Base-by-base conservation (phyloP, 2,888 invertebrate species). In the Unio pictorum region DNA sequence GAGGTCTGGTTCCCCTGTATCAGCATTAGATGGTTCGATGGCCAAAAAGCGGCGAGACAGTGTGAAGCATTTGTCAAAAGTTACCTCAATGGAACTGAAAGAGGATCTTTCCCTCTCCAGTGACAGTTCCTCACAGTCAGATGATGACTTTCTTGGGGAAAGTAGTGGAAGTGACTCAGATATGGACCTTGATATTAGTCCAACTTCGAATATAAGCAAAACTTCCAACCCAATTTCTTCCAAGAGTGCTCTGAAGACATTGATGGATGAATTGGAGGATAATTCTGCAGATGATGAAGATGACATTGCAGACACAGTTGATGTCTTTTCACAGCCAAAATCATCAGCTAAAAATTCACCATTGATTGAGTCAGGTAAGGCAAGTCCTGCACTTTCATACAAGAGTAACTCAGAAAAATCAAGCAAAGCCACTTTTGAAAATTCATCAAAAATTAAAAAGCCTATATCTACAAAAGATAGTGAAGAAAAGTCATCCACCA, bases 251-350 rank as follows among this genome's bases (percentile, higher is more conserved):
- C 62, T 77, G 11, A 73, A 73, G 26, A 70, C 71, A n/a, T 60
- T 76, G 57, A 76, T 76, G 59, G 76, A 73, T 28, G 74, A 75
- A 26, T 63, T 72, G 55, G 67, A 66, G 11, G 73, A 72, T 1
- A 75, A 79, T 55, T 45, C 45, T 45, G 45, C 45, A 45, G 78
- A 78, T 59, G 71, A 68, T 4, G 72, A 74, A n/a, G 76, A 77
- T 56, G 73, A 75, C 11, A 68, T 70, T n/a, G 62, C 72, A 5
- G 68, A 72, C 56, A 68, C 70, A 11, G 62, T 61, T 55, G 71
- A 70, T n/a, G 76, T 76, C 18, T 76, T 76, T 62, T 74, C 76
- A 15, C 73, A 68, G 28, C 71, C 72, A 15, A 45, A 45, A 45
- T 45, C 45, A 45, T 45, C 45, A 15, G 45, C 45, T 45, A 45